phyloP scores from a whole-genome alignment of 2,888 invertebrate species.

The Dolomedes plantarius region DNA sequence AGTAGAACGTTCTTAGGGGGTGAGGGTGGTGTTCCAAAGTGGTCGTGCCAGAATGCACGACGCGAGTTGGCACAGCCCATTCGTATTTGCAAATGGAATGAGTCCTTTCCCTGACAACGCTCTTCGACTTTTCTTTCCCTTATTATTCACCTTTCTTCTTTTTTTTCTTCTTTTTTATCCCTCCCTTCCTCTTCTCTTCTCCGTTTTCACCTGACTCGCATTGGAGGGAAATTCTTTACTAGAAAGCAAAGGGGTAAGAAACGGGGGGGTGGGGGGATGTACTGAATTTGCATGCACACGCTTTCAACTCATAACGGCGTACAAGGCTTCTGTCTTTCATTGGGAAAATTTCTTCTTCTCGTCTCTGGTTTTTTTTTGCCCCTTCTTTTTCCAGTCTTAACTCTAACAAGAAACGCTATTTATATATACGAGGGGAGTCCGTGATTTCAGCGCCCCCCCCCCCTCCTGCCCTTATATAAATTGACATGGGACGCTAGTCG shows the following conservation, averaged over 20 bases:
- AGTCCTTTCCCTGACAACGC: constrained; percentile 63
- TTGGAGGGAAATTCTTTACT: constrained; percentile 21
- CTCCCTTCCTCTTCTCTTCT: neutral
- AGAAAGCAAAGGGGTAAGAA: neutral
- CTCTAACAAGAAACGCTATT: constrained; percentile 47
- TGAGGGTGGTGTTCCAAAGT: constrained; percentile 45
- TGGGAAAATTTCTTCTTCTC: constrained; percentile 21
- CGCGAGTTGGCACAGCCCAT: constrained; percentile 40
- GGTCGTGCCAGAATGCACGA: constrained; percentile 59
- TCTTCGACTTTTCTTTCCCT: constrained; percentile 66
- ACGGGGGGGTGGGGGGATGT: neutral
- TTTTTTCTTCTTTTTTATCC: constrained; percentile 24
- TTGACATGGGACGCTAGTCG: constrained; percentile 51
- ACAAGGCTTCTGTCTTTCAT: constrained; percentile 47
- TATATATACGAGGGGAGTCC: constrained; percentile 42
- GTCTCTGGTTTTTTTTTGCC: neutral
- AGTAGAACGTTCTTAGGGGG: constrained; percentile 45
- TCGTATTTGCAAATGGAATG: constrained; percentile 70
- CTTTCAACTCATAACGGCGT: constrained; percentile 51
- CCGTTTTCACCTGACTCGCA: constrained; percentile 39
- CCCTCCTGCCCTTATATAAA: constrained; percentile 14
- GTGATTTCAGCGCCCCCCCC: neutral
- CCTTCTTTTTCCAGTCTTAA: neutral
- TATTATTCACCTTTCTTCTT: constrained; percentile 65
- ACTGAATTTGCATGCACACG: constrained; percentile 59